Evolutionary conservation across 35 echinoderm and acorn worm species (phyloP).

Genomic region (Lytechinus pictus): DNA sequence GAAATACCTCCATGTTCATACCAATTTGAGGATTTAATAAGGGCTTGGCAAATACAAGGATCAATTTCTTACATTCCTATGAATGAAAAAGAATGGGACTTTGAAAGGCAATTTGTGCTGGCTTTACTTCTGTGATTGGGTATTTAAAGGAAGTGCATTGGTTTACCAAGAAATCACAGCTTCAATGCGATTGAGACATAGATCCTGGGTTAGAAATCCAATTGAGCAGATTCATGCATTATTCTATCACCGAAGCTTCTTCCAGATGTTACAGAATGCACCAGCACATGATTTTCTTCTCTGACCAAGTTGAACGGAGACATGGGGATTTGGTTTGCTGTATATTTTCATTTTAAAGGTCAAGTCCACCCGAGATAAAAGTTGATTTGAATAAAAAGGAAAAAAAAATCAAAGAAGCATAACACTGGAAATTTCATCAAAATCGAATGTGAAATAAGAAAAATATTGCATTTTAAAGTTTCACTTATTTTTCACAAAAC

Average conservation of each 20-base stretch:
- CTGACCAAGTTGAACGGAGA: background rate
- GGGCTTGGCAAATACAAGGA: no score
- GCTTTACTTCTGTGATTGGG: background rate
- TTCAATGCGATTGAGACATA: background rate
- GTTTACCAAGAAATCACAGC: background rate
- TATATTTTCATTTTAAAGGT: background rate
- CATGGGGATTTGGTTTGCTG: background rate
- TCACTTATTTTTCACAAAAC: no score
- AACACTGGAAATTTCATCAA: no score
- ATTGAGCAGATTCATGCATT: background rate
- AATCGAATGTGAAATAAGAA: no score
- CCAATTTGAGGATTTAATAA: no score
- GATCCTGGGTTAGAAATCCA: background rate
- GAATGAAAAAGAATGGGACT: background rate
- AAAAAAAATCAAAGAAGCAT: no score
- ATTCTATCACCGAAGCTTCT: background rate
- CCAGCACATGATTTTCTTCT: background rate
- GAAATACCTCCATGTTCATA: no score
- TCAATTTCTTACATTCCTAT: no score
- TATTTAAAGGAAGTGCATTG: background rate
- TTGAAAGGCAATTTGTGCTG: background rate
- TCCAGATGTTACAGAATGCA: background rate
- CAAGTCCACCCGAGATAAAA: no score
- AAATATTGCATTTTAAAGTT: no score
- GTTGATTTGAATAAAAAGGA: no score